phyloP scores from a whole-genome alignment of 2,888 invertebrate genomes.

The Meteorus cinctellus region DNA sequence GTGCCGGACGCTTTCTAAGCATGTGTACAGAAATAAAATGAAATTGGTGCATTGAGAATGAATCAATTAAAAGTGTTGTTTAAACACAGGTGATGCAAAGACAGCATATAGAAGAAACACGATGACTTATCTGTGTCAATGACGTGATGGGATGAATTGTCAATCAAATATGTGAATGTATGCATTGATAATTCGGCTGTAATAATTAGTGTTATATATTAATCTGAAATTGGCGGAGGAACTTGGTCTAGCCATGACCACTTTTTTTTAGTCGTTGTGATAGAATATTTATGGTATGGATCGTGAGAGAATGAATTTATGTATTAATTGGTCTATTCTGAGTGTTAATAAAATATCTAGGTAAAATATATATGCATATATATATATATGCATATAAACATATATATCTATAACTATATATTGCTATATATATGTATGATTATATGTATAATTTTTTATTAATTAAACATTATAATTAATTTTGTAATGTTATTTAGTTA shows the following conservation, averaged over 20 bases:
- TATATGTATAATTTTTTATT: conserved; percentile 1
- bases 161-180: conserved; percentile 24
- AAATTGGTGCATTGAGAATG: background rate
- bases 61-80: background rate
- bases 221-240: conserved; percentile 50
- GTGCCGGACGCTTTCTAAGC: conserved; percentile 58
- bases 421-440: background rate
- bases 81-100: background rate
- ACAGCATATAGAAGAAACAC: conserved; percentile 13
- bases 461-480: conserved; percentile 11
- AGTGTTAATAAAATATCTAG: conserved; percentile 11
- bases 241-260: conserved; percentile 56
- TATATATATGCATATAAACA: background rate
- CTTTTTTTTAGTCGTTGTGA: conserved; percentile 40
- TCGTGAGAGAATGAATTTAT: background rate
- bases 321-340: background rate
- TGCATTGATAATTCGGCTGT: conserved; percentile 35
- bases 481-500: conserved; percentile 17
- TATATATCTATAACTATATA: conserved; percentile 11
- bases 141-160: conserved; percentile 38
- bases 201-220: conserved; percentile 47
- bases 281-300: conserved; percentile 38
- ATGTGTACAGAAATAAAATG: conserved; percentile 36
- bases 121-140: conserved; percentile 36
- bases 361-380: background rate